Base-by-base conservation (phyloP, 2,888 invertebrate species). In the Rhingia campestris region DNA sequence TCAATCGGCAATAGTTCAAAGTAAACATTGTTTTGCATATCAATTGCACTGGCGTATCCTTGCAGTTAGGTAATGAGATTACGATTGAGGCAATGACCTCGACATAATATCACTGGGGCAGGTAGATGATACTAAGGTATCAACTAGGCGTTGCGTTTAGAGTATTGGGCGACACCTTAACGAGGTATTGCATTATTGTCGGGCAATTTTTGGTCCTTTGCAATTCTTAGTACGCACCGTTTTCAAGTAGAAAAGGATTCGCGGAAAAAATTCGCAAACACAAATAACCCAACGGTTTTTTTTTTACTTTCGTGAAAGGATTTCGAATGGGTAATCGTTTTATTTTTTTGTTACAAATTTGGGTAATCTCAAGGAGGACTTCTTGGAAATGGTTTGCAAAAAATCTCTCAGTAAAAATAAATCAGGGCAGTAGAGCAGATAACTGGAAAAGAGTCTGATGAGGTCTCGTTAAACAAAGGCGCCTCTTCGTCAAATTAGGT, bases 21-120 rank as follows among this genome's bases (percentile, higher is more conserved):
- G 49, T 30, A 49, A 41, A 22, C 32, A 35, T 30, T 84, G 49
- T 74, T 84, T 84, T 84, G 82, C 79, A 79, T 84, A 79, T 73
- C 35, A 32, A 53, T 53, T 73, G 12, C 53, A 39, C 41, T 73
- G 63, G 51, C 30, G 47, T 67, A 73, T 77, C 67, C 73, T 69
- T 47, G 63, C 56, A 69, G 79, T 79, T 84, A 64, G 64, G 79
- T 70, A 84, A 84, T 74, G 77, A 69, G 64, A 69, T 69, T 58
- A 54, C 58, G 74, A 84, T 69, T 79, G 56, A 53, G 64, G 33
- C 74, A 77, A 63, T 86, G 54, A 64, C 79, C 75, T 76, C 79
- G 61, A 22, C 37, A 33, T 35, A 51, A 43, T 69, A 59, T 41
- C 47, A n/a, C 30, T 39, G 9, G 22, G 22, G 1, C 77, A 76